These are phyloP conservation scores for Lota lota DNA, from an alignment of 2,113 vertebrate species.

Conservation along the genomic window DNA sequence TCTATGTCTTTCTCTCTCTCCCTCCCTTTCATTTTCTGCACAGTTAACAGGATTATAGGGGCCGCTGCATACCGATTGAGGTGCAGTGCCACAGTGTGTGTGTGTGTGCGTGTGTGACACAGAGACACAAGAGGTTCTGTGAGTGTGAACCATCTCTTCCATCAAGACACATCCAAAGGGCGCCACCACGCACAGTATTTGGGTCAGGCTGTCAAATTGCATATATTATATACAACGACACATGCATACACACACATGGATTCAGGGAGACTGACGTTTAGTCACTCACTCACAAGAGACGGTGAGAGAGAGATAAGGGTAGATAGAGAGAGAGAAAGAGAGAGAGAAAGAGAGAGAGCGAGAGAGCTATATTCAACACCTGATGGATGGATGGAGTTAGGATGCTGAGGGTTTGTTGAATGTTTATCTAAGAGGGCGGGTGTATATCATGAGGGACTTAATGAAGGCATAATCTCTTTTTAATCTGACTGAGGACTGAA, in stretches of 20 bases:
- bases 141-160: not conserved
- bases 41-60: constrained; percentile 65
- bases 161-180: constrained; percentile 3
- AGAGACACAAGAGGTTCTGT: not conserved
- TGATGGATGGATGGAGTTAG: constrained; percentile 1
- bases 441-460: constrained; percentile 40
- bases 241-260: not conserved
- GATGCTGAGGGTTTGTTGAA: constrained; percentile 12
- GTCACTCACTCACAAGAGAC: not conserved
- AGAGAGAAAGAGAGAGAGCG: not conserved
- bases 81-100: no score
- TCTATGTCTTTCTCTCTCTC: constrained; percentile 18
- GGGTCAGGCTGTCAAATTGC: constrained; percentile 52
- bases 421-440: constrained; percentile 35
- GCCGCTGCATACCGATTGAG: constrained; percentile 21
- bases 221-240: constrained; percentile 34
- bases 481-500: constrained; percentile 61
- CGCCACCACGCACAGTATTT: constrained; percentile 46
- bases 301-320: not conserved
- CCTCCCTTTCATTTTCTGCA: constrained; percentile 29
- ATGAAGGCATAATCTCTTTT: constrained; percentile 60
- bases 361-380: no score
- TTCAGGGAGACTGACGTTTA: not conserved
- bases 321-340: not conserved
- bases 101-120: not conserved